Evolutionary conservation across 2,113 vertebrate species (phyloP).

Genomic region (Heptranchias perlo): DNA sequence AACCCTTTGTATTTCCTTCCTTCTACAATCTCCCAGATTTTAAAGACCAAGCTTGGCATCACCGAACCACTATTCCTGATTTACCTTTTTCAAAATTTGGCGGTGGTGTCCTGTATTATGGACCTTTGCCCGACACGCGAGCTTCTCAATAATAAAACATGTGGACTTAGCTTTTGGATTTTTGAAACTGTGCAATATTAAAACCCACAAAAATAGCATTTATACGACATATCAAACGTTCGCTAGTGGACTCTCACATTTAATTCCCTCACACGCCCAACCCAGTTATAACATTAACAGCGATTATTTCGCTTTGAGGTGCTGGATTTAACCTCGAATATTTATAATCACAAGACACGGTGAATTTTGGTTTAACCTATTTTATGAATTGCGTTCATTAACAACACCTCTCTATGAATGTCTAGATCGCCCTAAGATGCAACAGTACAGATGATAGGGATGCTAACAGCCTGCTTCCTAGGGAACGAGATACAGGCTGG

Average conservation of each 20-base stretch:
- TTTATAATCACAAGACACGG: background rate
- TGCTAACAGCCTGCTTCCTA: constrained; percentile 29
- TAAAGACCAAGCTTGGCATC: background rate
- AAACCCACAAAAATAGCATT: background rate
- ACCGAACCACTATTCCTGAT: background rate
- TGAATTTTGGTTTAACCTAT: background rate
- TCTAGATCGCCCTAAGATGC: too few species aligned
- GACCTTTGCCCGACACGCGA: background rate
- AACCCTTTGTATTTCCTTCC: background rate
- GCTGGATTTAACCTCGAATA: background rate
- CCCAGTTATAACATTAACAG: background rate
- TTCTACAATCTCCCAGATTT: background rate
- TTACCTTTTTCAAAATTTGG: background rate
- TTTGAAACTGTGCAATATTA: background rate
- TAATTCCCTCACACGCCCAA: background rate
- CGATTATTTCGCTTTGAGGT: background rate
- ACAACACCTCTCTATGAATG: background rate
- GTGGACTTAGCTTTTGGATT: background rate
- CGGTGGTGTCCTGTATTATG: background rate
- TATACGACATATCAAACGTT: background rate
- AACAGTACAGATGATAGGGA: background rate
- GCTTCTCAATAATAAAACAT: background rate
- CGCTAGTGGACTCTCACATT: background rate
- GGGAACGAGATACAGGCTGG: constrained; percentile 39
- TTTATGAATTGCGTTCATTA: background rate